Conservation (phyloP, 2,113 vertebrate genomes). For the Eonycteris spelaea region DNA sequence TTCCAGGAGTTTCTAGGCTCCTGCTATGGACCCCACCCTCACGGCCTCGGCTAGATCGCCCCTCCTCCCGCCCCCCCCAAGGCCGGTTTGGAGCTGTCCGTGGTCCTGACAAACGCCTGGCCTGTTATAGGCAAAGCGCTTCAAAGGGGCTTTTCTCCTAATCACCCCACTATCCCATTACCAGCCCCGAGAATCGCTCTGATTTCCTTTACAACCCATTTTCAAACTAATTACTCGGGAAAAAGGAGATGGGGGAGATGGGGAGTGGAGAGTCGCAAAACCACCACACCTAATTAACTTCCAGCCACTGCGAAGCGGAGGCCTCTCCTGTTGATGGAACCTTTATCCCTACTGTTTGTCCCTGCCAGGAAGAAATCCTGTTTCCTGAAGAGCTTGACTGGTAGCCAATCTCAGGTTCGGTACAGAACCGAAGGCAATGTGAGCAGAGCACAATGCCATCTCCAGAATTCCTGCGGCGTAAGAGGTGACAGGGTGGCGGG, state of each 20-base stretch:
- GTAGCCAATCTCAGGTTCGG: slow-evolving; percentile 45
- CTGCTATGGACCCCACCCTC: slow-evolving; percentile 67
- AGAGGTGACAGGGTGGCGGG: background rate
- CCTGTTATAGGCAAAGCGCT: slow-evolving; percentile 61
- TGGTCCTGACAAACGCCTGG: slow-evolving; percentile 77
- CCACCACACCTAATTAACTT: slow-evolving; percentile 82
- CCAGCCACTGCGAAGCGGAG: slow-evolving; percentile 66
- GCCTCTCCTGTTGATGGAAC: slow-evolving; percentile 60
- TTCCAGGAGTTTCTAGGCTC: slow-evolving; percentile 65
- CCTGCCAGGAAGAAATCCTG: slow-evolving; percentile 31
- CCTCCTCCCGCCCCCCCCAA: background rate
- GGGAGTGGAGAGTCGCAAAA: slow-evolving; percentile 59
- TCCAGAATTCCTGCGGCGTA: background rate
- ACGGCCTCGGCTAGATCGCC: background rate
- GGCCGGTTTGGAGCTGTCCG: slow-evolving; percentile 59
- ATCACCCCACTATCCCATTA: background rate
- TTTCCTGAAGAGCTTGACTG: slow-evolving; percentile 61
- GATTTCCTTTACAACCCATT: slow-evolving; percentile 73
- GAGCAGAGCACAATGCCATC: background rate
- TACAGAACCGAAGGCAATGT: background rate
- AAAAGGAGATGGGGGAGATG: slow-evolving; percentile 55
- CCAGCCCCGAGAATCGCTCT: slow-evolving; percentile 65
- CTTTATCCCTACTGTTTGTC: slow-evolving; percentile 56
- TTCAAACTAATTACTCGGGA: slow-evolving; percentile 82
- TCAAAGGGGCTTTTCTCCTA: slow-evolving; percentile 56